phyloP scores from a whole-genome alignment of 2,797 vertebrate species.

The Peromyscus nudipes region DNA sequence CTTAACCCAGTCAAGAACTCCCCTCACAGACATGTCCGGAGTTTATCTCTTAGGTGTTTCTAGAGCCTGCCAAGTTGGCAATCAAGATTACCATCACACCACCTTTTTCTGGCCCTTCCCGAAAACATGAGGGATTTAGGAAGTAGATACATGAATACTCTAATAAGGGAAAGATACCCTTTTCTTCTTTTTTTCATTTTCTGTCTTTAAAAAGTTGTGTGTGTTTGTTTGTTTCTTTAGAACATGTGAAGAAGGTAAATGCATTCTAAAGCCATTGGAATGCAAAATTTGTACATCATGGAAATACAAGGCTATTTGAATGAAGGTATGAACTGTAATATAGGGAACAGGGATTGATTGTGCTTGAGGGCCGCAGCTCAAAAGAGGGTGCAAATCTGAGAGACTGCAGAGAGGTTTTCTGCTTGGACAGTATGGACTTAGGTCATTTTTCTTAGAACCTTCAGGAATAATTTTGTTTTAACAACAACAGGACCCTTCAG shows the following conservation, averaged over 20 bases:
- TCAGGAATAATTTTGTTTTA: not conserved
- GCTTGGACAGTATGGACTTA: not conserved
- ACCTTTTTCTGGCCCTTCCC: not conserved
- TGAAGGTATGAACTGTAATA: not conserved
- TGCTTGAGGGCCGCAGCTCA: not conserved
- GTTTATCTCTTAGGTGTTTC: not conserved
- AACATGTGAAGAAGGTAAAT: constrained; percentile 17
- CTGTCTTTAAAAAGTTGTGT: not conserved
- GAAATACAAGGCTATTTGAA: not conserved
- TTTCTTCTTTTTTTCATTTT: not conserved
- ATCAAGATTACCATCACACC: not conserved
- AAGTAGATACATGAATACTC: not conserved
- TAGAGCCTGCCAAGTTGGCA: not conserved
- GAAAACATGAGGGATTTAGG: not conserved
- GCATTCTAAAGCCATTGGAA: not conserved
- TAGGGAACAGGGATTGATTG: not conserved
- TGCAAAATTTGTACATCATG: not conserved
- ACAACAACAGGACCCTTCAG: not conserved
- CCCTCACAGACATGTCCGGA: not conserved
- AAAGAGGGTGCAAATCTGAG: not conserved
- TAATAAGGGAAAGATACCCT: not conserved
- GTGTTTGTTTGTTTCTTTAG: not conserved
- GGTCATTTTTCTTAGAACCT: not conserved
- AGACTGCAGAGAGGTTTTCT: not conserved
- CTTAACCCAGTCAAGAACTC: not conserved